Evolutionary conservation across 2,888 invertebrate species (phyloP), one percentile per base, ranked within the genome.

Genomic region (Agrotis puta): DNA sequence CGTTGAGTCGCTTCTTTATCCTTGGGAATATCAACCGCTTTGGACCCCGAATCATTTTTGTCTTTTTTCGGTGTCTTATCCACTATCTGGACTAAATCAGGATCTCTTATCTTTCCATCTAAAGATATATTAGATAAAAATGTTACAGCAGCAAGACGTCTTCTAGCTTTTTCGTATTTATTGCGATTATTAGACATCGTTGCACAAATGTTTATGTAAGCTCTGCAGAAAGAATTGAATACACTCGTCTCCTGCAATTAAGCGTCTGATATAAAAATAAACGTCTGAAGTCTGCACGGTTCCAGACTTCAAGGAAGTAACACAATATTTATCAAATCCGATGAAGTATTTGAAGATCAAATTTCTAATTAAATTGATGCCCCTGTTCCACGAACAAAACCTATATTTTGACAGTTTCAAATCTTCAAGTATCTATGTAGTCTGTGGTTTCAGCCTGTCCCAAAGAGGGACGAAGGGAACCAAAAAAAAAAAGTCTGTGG

Each of bases 61-160:
- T 94, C 94, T 83, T 79, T 84, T 78, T 88, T 92, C 22, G 84
- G 77, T 48, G 88, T 74, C 78, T 92, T 91, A 83, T 92, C 91
- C 50, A 87, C 82, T 79, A 90, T 82, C 74, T 92, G 90, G 68
- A 88, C 85, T 73, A 92, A 77, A 81, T 93, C 97, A 75, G 97
- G 97, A 92, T 98, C 98, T 91, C 97, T 97, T 93, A 98, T 98
- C 86, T 98, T 98, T 83, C 99, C 99, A 96, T 99, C 99, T 80
- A 99, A 96, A 79, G 99, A 99, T 92, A 99, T 99, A 95, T 99
- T 99, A 67, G 99, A 98, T 87, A 99, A 97, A 96, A 99, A 99
- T 90, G 98, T 98, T 89, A 99, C 97, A 86, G 99, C 99, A 91
- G 99, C 98, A 88, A 99, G 97, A 93, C 98, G 97, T 94, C 98